These are phyloP conservation scores for Poeciliopsis prolifica DNA, from an alignment of 2,113 vertebrate genomes.

Conservation along the genomic window DNA sequence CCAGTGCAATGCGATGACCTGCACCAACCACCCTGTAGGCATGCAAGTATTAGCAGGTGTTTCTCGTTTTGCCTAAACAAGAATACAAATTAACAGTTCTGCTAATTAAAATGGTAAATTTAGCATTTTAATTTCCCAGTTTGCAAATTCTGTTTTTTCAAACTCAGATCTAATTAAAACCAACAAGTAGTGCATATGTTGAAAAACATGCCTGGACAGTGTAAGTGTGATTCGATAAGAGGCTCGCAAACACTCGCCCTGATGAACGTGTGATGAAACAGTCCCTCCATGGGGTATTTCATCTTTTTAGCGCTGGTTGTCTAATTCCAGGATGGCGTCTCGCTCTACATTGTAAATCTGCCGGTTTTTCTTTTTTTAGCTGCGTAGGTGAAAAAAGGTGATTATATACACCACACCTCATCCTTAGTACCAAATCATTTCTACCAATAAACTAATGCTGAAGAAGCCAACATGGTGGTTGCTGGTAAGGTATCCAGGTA, in stretches of 20 bases:
- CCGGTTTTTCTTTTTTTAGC: neutral
- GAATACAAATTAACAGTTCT: neutral
- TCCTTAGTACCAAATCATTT: neutral
- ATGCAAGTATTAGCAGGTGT: neutral
- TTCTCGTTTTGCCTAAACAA: neutral
- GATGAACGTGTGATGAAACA: neutral
- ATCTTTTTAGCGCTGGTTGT: neutral
- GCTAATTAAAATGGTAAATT: neutral
- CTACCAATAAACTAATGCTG: neutral
- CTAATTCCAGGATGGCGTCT: neutral
- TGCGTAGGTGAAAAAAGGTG: neutral
- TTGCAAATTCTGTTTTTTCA: neutral
- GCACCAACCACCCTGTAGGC: too few species aligned
- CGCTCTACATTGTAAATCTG: neutral
- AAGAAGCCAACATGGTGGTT: neutral
- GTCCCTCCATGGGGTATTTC: conserved; percentile 18
- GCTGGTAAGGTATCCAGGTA: too few species aligned
- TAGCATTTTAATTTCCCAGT: neutral
- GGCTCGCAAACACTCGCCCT: conserved; percentile 9
- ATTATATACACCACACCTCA: neutral
- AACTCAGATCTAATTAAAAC: neutral
- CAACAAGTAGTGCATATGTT: neutral
- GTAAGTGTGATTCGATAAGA: conserved; percentile 5
- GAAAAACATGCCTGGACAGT: conserved; percentile 7
- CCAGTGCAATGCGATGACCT: too few species aligned